Percentiles rank a stretch among this genome's conserved stretches.
Evolutionary conservation across 1,140 invertebrate species (phyloP).

Genomic region (Drosophila repletoides): DNA sequence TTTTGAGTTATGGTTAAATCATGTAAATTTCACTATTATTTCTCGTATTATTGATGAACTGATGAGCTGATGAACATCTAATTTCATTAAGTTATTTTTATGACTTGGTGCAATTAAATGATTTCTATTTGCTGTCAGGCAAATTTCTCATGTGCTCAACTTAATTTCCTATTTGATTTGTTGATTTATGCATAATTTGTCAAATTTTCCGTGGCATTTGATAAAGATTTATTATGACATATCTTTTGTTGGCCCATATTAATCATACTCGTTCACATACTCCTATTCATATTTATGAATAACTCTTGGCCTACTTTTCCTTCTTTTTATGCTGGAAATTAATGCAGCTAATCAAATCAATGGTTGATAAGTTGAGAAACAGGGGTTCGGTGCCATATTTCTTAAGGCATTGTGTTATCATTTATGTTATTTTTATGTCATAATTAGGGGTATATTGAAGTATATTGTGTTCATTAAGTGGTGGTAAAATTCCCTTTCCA

Average conservation of each 20-base stretch:
- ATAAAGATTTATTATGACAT: constrained; percentile 80
- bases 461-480: constrained; percentile 15
- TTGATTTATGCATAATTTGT: constrained; percentile 78
- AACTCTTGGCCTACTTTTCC: no score
- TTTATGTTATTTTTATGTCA: constrained; percentile 47
- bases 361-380: constrained; percentile 47
- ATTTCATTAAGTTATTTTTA: constrained; percentile 59
- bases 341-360: constrained; percentile 66
- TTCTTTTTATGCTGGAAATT: constrained; percentile 58
- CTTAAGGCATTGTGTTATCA: constrained; percentile 35
- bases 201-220: constrained; percentile 63
- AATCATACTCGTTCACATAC: constrained; percentile 37
- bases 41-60: constrained; percentile 74
- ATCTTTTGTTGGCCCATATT: constrained; percentile 60
- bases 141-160: constrained; percentile 17
- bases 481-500: no score
- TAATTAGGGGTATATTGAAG: constrained; percentile 41
- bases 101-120: constrained; percentile 76
- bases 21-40: constrained; percentile 74
- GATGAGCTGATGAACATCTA: constrained; percentile 1
- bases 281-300: constrained; percentile 15
- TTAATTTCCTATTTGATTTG: constrained; percentile 55
- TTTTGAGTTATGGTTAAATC: constrained; percentile 71
- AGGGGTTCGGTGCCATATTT: constrained; percentile 6
- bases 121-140: constrained; percentile 70